phyloP scores from a whole-genome alignment of 2,113 vertebrate genomes.

The Cygnus buccinator region DNA sequence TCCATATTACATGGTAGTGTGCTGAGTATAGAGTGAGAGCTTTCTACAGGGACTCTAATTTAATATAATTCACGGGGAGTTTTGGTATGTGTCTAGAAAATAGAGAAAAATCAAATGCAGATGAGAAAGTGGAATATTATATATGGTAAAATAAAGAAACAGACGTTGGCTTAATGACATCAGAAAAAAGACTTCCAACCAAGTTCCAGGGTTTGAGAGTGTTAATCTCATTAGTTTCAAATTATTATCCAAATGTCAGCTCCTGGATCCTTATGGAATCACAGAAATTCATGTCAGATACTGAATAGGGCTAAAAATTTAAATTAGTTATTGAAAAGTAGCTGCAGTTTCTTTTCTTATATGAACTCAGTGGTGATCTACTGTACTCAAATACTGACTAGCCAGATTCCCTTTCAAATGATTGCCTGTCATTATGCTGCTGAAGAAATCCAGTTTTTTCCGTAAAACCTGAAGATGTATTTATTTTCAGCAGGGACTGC shows the following conservation, averaged over 20 bases:
- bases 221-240: conserved; percentile 39
- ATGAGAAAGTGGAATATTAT: conserved; percentile 38
- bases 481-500: conserved; percentile 40
- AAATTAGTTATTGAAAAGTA: background rate
- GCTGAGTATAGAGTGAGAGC: background rate
- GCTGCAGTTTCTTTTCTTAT: background rate
- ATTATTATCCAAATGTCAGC: background rate
- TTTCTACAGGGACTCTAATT: background rate
- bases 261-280: background rate
- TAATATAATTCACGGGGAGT: background rate
- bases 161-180: conserved; percentile 1
- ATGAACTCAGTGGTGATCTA: background rate
- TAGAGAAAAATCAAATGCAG: conserved; percentile 36
- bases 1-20: background rate
- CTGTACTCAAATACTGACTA: background rate
- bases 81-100: conserved; percentile 3
- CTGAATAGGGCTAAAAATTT: background rate
- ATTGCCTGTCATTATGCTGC: background rate
- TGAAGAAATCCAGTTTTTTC: conserved; percentile 43
- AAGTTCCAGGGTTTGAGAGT: conserved; percentile 16
- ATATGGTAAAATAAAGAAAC: conserved; percentile 38
- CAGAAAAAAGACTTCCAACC: background rate
- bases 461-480: conserved; percentile 15
- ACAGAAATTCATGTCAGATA: background rate
- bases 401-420: background rate